Evolutionary conservation across 2,113 vertebrate genomes (phyloP), one percentile per base, ranked within the genome.

Genomic region (Patagioenas fasciata): DNA sequence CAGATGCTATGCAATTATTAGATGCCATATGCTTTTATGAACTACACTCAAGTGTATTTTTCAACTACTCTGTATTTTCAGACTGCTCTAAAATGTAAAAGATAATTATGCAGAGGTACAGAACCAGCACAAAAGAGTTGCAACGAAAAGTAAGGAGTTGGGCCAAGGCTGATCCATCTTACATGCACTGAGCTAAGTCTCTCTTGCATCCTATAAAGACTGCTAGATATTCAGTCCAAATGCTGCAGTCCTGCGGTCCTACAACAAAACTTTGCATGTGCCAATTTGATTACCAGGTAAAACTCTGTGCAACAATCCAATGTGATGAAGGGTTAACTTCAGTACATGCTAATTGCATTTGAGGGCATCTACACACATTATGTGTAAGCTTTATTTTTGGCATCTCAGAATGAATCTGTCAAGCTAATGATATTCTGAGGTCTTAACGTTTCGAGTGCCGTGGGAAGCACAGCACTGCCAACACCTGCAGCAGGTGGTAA

Each of bases 401-500:
- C 75, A 70, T 34, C 44, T 91, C 67, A 60, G 23, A 75, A 80
- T 7, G 48, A 81, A 62, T 54, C 70, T 57, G 80, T 42, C 51
- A 57, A 18, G 69, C 53, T 81, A 26, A 60, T 1, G 25, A 53
- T 34, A 57, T 28, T 72, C 71, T 57, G 81, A 72, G 53, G 47
- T 61, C 73, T 66, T 10, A 26, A 28, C 0, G 0, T 51, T 85
- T 51, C 57, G 26, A 75, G 69, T 38, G 36, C 71, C 18, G 74
- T 21, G 72, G 83, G 80, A 57, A 93, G 72, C 3, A 14, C 61
- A 31, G 42, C 28, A 28, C 47, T 44, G 81, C 31, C 67, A 70
- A 78, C 80, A 94, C 80, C 86, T 92, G 89, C 88, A 71, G 80
- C 67, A 80, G 86, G 86, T 72, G 85, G 80, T 38, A 64, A 29